Conservation (phyloP, 2,797 vertebrate genomes). For the Leuciscus waleckii region DNA sequence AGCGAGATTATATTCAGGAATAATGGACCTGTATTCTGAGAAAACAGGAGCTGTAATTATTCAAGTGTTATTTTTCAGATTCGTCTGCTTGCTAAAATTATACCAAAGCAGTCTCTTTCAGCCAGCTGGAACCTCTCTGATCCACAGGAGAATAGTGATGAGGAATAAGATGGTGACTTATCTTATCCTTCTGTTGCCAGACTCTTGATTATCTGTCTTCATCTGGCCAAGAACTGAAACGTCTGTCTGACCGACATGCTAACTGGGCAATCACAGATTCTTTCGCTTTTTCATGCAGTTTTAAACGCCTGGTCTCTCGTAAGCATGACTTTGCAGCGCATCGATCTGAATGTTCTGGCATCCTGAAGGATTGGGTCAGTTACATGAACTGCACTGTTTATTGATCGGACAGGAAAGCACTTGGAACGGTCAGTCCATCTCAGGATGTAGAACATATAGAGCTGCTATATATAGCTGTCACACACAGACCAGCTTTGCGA, state of each 20-base stretch:
- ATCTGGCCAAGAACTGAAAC: neutral
- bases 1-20: conserved; percentile 4
- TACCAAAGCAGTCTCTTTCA: neutral
- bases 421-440: neutral
- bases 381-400: conserved; percentile 7
- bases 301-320: neutral
- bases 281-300: neutral
- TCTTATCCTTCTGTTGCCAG: neutral
- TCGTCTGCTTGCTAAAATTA: conserved; percentile 16
- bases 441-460: conserved; percentile 14
- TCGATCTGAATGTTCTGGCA: neutral
- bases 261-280: neutral
- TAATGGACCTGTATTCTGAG: conserved; percentile 19
- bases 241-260: conserved; percentile 6
- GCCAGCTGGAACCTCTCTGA: conserved; percentile 18
- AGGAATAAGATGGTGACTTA: conserved; percentile 1
- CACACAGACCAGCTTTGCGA: too few species aligned
- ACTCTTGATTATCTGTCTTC: neutral
- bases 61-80: conserved; percentile 22
- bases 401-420: conserved; percentile 6
- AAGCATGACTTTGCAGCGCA: neutral
- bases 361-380: neutral
- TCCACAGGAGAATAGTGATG: neutral
- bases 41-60: conserved; percentile 23
- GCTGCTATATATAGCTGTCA: conserved; percentile 30